These are phyloP conservation scores for Hoplodrina ambigua DNA, from an alignment of 2,888 invertebrate species.

Conservation along the genomic window DNA sequence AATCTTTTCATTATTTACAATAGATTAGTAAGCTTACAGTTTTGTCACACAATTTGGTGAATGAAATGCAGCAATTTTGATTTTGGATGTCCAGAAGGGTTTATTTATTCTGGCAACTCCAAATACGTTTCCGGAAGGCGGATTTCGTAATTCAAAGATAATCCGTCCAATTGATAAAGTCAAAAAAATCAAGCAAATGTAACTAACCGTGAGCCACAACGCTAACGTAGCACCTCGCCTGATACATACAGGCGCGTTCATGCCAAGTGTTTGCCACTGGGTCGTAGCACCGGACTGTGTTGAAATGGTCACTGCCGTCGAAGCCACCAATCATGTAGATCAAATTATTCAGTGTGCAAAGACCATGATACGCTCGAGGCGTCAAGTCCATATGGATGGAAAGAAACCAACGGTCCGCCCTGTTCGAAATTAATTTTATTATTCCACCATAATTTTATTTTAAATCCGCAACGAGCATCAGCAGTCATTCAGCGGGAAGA, in stretches of 20 bases:
- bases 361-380: constrained; percentile 94
- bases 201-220: constrained; percentile 92
- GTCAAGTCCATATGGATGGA: constrained; percentile 92
- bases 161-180: neutral
- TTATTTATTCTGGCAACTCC: neutral
- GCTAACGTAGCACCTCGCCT: constrained; percentile 94
- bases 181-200: neutral
- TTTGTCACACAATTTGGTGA: too few relatives aligned
- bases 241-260: constrained; percentile 95
- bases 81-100: too few relatives aligned
- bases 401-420: constrained; percentile 94
- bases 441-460: neutral
- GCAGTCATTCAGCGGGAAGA: too few relatives aligned
- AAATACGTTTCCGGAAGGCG: neutral
- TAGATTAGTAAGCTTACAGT: too few relatives aligned
- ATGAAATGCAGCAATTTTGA: too few relatives aligned
- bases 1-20: neutral
- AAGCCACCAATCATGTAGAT: constrained; percentile 96
- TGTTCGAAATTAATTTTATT: constrained; percentile 67
- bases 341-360: constrained; percentile 92
- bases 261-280: constrained; percentile 94
- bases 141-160: neutral
- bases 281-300: constrained; percentile 95
- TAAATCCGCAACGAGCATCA: neutral
- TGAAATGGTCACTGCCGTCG: constrained; percentile 94